Evolutionary conservation across 2,888 invertebrate species (phyloP).

Genomic region (Andricus quercusramuli): DNA sequence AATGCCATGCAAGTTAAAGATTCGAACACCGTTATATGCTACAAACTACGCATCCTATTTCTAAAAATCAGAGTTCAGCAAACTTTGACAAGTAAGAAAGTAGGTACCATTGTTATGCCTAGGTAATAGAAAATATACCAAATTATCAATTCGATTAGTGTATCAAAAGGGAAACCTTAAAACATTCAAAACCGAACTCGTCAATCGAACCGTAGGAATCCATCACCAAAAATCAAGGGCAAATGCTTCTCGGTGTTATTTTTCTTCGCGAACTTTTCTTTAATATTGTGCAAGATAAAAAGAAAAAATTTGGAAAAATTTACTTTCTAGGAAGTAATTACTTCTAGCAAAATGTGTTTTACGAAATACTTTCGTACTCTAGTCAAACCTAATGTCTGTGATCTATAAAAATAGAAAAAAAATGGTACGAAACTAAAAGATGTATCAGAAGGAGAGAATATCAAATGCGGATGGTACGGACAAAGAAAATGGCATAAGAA

Average conservation of each 20-base stretch:
- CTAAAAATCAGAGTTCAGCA: conserved; percentile 70
- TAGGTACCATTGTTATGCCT: conserved; percentile 74
- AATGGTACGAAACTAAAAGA: conserved; percentile 43
- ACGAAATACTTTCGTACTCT: neutral
- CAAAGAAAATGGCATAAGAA: conserved; percentile 52
- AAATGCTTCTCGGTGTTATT: conserved; percentile 3
- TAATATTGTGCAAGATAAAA: conserved; percentile 42
- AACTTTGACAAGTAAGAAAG: conserved; percentile 78
- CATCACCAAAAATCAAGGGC: conserved; percentile 68
- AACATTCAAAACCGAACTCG: conserved; percentile 45
- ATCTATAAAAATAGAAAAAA: conserved; percentile 41
- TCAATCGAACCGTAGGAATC: conserved; percentile 58
- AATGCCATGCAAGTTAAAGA: conserved; percentile 36
- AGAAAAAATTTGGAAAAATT: neutral
- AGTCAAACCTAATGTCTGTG: neutral
- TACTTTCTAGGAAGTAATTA: neutral
- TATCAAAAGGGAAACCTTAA: conserved; percentile 48
- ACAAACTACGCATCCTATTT: conserved; percentile 59
- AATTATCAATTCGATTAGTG: conserved; percentile 60
- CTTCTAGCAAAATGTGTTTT: neutral
- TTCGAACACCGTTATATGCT: conserved; percentile 11
- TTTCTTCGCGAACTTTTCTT: conserved; percentile 12
- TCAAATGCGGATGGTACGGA: conserved; percentile 50
- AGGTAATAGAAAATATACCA: conserved; percentile 55
- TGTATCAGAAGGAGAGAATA: conserved; percentile 22